Evolutionary conservation across 2,888 invertebrate genomes (phyloP), one percentile per base, ranked within the genome.

Genomic region (Polymixis flavicincta): DNA sequence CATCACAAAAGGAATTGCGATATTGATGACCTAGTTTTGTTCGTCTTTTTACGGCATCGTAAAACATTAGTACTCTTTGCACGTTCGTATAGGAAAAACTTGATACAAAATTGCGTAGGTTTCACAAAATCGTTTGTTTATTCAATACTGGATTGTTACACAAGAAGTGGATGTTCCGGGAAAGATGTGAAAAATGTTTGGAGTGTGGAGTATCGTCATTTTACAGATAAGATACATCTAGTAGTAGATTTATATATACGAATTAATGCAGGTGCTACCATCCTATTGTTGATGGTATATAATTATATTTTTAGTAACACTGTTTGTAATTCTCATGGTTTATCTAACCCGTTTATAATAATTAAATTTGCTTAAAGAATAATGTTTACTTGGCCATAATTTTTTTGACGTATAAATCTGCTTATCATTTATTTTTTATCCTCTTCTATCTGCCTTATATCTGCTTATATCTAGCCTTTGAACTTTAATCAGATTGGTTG

Each of bases 51-150:
- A 75, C 22, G 63, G 59, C 57, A 55, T 68, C 60, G 57, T 76
- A 71, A 74, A 84, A 71, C 2, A 71, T 80, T 67, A 61, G 77
- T 77, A 84, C 77, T 72, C 64, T 13, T 32, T 17, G 3, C 45
- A 67, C 69, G 74, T 65, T 13, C 1, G 0, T 25, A 48, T 28
- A 60, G 45, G 63, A 69, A 45, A 66, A 67, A 76, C 22, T 6
- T 48, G 8, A 52, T 37, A 77, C 60, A 59, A 57, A 71, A 60
- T 65, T 66, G 45, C 22, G 13, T n/a, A 32, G 9, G 32, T 69
- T 68, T 67, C 32, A 64, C 32, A 55, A 77, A 66, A 55, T 55
- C 42, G 9, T 68, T 74, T 68, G 55, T 68, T n/a, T 73, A 66
- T 68, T 77, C 32, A 28, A 63, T 70, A 71, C 42, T 59, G 28